Base-by-base conservation (phyloP, 2,888 invertebrate species). In the Nebria brevicollis region DNA sequence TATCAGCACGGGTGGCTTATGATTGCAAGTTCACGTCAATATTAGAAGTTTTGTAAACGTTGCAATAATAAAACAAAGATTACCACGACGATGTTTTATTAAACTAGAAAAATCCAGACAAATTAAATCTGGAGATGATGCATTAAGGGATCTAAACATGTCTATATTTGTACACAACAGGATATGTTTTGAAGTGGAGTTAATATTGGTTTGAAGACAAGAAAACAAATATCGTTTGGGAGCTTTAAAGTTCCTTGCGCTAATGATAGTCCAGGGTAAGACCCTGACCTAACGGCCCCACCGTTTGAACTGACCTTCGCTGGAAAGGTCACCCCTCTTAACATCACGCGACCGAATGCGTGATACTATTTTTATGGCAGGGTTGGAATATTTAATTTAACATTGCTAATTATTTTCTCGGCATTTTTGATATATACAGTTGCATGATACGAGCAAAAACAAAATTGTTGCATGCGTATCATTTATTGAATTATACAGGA, bases 291-390 rank as follows among this genome's bases (percentile, higher is more conserved):
- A 11, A 68, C 25, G 26, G 68, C 25, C 68, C 68, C 8, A 10
- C 20, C 26, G 26, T 26, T 70, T 20, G 70, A 26, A 34, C 5
- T 73, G 78, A 66, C 72, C 78, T 78, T 78, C 70, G 72, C 13
- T 15, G 34, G 66, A 73, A 78, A 73, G 78, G 78, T 78, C 73
- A 78, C 72, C 65, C 65, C 64, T 77, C 68, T 68, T 64, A 42
- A 10, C 20, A 20, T 15, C 70, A 70, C 25, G 70, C 34, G 70
- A n/a, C 70, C 54, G 8, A 54, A 70, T 70, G 70, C 70, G 25
- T 70, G 70, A 25, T 70, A 70, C 70, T 70, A 70, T 70, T 70
- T 70, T 70, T 70, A 70, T 70, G 54, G 8, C 54, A 8, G 54
- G 11, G 1, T 54, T 54, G 8, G 54, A 54, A 54, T 54, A 54